phyloP scores from a whole-genome alignment of 1,140 invertebrate species.

The Hypothenemus hampei region DNA sequence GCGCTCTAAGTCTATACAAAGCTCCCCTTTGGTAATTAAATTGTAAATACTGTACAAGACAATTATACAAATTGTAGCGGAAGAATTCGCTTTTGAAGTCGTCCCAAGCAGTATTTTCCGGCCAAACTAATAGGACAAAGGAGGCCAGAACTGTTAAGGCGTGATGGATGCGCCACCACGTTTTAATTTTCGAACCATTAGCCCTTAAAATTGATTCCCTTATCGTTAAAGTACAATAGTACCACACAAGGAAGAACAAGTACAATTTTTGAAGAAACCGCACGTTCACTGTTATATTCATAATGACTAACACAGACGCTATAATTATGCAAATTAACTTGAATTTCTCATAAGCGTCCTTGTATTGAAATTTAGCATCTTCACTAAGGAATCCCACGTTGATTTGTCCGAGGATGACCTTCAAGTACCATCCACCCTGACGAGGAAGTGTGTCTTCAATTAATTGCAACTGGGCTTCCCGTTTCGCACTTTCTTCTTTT shows the following conservation, averaged over 20 bases:
- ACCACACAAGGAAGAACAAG: slow-evolving; percentile 97
- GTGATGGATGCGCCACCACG: slow-evolving; percentile 98
- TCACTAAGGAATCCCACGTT: slow-evolving; percentile 94
- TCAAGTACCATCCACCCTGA: slow-evolving; percentile 79
- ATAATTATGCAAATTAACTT: slow-evolving; percentile 91
- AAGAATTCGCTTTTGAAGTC: slow-evolving; percentile 86
- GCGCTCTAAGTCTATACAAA: slow-evolving; percentile 85
- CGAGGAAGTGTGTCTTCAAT: slow-evolving; percentile 81
- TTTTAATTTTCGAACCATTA: slow-evolving; percentile 83
- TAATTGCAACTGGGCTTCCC: slow-evolving; percentile 72
- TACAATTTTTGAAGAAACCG: slow-evolving; percentile 87
- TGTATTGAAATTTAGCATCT: slow-evolving; percentile 88
- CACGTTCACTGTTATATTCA: slow-evolving; percentile 56
- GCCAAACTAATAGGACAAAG: slow-evolving; percentile 93
- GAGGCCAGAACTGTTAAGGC: slow-evolving; percentile 92
- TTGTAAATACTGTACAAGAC: slow-evolving; percentile 43
- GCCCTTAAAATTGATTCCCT: slow-evolving; percentile 94
- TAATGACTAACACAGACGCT: slow-evolving; percentile 75
- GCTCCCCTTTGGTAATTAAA: slow-evolving; percentile 95
- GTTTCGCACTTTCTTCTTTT: slow-evolving; percentile 65
- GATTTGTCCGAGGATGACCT: slow-evolving; percentile 76
- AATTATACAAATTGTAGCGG: slow-evolving; percentile 87
- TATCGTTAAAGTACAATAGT: slow-evolving; percentile 97
- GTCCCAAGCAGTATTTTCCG: slow-evolving; percentile 85
- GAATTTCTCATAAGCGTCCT: slow-evolving; percentile 97